A percentile compares a stretch with the other conserved stretches of the same genome.
These are phyloP conservation scores for Craniophora ligustri DNA, from an alignment of 2,888 invertebrate genomes.

Conservation along the genomic window DNA sequence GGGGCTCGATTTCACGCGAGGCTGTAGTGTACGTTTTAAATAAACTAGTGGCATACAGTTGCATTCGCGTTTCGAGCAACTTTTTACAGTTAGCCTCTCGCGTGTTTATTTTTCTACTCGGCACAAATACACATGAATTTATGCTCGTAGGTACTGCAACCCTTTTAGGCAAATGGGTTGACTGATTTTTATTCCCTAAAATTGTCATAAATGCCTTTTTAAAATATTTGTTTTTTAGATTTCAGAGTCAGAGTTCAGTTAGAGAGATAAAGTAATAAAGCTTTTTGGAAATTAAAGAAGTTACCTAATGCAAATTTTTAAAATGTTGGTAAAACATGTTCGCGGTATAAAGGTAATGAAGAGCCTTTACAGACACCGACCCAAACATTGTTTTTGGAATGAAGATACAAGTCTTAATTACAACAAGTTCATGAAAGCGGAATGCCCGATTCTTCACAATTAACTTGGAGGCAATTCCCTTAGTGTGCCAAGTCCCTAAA, in stretches of 20 bases:
- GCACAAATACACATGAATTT: slow-evolving; percentile 35
- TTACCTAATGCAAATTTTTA: neutral
- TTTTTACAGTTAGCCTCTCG: slow-evolving; percentile 29
- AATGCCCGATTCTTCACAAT: slow-evolving; percentile 14
- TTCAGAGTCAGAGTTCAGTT: neutral
- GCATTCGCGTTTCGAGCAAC: slow-evolving; percentile 31
- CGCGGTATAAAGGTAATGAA: too few species aligned
- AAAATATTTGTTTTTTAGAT: neutral
- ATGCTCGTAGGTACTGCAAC: slow-evolving; percentile 1
- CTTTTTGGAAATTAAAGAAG: neutral
- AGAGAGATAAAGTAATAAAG: neutral
- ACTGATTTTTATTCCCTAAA: slow-evolving; percentile 12
- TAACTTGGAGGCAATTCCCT: slow-evolving; percentile 19
- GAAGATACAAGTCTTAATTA: neutral
- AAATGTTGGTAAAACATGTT: too few species aligned
- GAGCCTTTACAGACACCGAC: too few species aligned
- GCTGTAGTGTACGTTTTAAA: slow-evolving; percentile 32
- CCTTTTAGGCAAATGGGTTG: slow-evolving; percentile 2
- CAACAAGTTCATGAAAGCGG: neutral
- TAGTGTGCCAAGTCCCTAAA: slow-evolving; percentile 49
- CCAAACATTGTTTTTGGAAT: too few species aligned
- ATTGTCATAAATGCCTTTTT: neutral
- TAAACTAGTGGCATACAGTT: slow-evolving; percentile 39
- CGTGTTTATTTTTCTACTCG: slow-evolving; percentile 31
- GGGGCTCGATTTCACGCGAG: slow-evolving; percentile 32